phyloP scores from a whole-genome alignment of 2,113 vertebrate species.

The Salvelinus alpinus region DNA sequence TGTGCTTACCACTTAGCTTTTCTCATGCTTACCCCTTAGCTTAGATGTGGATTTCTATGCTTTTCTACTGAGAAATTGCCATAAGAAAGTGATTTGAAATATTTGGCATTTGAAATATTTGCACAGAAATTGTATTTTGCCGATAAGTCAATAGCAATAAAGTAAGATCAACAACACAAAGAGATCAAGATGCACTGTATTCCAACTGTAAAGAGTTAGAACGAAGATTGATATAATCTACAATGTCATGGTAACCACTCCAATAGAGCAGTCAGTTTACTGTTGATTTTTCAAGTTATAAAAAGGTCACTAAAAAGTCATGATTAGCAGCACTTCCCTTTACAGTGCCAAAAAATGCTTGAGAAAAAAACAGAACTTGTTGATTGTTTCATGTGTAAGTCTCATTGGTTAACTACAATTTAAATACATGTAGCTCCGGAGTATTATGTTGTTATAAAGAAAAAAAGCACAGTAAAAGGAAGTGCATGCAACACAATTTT shows the following conservation, averaged over 20 bases:
- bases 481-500: neutral
- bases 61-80: neutral
- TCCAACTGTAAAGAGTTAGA: no score
- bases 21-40: neutral
- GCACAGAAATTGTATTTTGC: neutral
- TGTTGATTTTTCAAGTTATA: no score
- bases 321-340: no score
- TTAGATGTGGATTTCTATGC: neutral
- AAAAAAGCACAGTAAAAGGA: constrained; percentile 16
- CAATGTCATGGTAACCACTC: no score
- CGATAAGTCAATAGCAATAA: no score
- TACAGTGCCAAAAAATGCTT: no score
- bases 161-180: no score
- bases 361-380: neutral
- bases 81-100: neutral
- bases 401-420: neutral
- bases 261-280: no score
- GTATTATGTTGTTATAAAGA: constrained; percentile 7
- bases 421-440: neutral
- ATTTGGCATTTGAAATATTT: neutral
- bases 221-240: no score
- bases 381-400: constrained; percentile 4
- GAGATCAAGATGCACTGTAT: no score
- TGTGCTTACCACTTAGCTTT: neutral
- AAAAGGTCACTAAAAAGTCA: no score